These are phyloP conservation scores for Isurus oxyrinchus DNA, from an alignment of 2,113 vertebrate genomes.

Conservation along the genomic window DNA sequence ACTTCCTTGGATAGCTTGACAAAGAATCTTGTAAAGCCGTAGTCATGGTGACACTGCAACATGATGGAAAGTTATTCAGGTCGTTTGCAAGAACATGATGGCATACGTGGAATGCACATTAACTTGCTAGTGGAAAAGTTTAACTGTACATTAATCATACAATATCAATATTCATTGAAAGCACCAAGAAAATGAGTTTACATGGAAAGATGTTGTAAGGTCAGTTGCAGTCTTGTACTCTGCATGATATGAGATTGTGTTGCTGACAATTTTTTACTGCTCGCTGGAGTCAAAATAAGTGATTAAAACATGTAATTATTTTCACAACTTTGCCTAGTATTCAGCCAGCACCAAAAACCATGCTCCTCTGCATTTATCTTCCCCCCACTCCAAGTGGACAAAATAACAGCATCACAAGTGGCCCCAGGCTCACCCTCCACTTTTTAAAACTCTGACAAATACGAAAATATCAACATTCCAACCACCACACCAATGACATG, in stretches of 20 bases:
- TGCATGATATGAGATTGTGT: background rate
- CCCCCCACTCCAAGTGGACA: no score
- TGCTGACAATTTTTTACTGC: background rate
- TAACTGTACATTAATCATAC: background rate
- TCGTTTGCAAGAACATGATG: background rate
- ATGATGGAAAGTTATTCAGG: background rate
- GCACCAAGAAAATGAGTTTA: background rate
- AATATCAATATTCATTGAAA: background rate
- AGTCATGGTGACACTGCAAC: background rate
- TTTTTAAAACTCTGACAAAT: no score
- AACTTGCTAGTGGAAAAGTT: background rate
- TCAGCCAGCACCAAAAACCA: no score
- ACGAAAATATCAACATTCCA: no score
- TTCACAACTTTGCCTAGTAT: no score
- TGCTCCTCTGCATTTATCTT: no score
- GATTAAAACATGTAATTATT: no score
- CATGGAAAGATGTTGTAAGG: background rate
- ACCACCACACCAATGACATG: no score
- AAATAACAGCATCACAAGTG: no score
- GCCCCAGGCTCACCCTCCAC: no score
- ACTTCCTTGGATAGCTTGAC: background rate
- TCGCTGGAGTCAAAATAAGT: background rate
- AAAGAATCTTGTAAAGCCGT: background rate
- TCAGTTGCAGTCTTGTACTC: background rate
- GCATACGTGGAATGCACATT: background rate